Conservation (phyloP, 2,113 vertebrate species). For the Charina bottae region DNA sequence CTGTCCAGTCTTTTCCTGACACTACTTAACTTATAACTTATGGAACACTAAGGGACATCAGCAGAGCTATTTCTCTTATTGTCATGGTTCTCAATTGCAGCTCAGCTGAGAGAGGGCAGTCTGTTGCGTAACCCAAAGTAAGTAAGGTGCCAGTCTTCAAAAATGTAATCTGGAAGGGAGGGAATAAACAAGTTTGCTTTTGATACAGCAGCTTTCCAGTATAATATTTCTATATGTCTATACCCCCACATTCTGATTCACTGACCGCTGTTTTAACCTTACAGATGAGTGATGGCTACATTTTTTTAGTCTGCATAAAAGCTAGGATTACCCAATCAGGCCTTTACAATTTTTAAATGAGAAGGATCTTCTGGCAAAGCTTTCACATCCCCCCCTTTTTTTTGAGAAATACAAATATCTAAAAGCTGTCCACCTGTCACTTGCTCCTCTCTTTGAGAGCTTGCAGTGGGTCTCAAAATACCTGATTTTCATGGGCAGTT, state of each 20-base stretch:
- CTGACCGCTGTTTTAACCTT: background rate
- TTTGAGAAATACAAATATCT: slow-evolving; percentile 27
- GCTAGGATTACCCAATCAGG: slow-evolving; percentile 5
- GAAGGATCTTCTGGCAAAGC: slow-evolving; percentile 13
- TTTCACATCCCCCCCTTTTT: background rate
- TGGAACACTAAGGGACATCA: too few relatives aligned
- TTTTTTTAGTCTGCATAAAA: background rate
- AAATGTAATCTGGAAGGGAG: too few relatives aligned
- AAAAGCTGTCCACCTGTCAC: slow-evolving; percentile 45
- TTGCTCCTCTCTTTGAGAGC: slow-evolving; percentile 40
- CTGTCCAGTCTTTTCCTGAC: too few relatives aligned
- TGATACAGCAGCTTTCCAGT: background rate
- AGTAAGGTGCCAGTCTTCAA: too few relatives aligned
- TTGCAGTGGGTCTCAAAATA: slow-evolving; percentile 32
- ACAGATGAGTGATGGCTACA: background rate
- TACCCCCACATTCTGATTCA: background rate
- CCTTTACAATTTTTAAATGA: slow-evolving; percentile 15
- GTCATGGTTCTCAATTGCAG: too few relatives aligned
- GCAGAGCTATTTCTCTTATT: too few relatives aligned
- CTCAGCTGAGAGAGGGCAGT: too few relatives aligned
- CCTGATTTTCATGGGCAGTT: slow-evolving; percentile 35
- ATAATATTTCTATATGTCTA: background rate
- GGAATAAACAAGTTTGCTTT: background rate
- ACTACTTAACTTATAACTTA: too few relatives aligned
- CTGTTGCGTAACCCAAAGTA: too few relatives aligned